Percentiles rank a stretch among this genome's conserved stretches.
Evolutionary conservation across 2,113 vertebrate species (phyloP).

Genomic region (Gavialis gangeticus): DNA sequence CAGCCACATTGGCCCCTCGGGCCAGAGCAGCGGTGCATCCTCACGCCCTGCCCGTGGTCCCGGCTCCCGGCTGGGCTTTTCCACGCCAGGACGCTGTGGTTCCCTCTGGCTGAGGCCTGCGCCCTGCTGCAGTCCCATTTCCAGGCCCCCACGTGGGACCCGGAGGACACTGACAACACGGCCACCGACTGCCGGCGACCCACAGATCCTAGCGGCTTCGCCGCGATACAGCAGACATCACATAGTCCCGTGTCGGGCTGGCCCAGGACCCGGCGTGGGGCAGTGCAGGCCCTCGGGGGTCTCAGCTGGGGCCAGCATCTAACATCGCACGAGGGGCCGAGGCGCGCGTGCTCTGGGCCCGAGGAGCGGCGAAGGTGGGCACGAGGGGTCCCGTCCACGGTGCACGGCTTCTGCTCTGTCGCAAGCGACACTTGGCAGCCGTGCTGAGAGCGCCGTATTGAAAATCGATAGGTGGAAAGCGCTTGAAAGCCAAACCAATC

Average conservation of each 20-base stretch:
- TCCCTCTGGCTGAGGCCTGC: neutral
- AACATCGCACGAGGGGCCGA: neutral
- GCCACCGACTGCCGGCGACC: accelerated
- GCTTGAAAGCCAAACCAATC: slow-evolving; percentile 83
- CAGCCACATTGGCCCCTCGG: too few relatives aligned
- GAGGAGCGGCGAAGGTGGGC: neutral
- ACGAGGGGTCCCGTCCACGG: neutral
- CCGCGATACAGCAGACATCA: accelerated
- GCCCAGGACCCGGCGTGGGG: neutral
- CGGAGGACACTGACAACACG: neutral
- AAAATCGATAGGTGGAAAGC: slow-evolving; percentile 83
- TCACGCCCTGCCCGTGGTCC: too few relatives aligned
- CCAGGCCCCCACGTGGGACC: neutral
- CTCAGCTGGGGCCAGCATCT: accelerated
- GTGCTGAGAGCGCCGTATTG: slow-evolving; percentile 76
- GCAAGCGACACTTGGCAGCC: slow-evolving; percentile 71
- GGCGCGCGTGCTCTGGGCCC: accelerated
- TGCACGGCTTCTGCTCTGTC: slow-evolving; percentile 48
- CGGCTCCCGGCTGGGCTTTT: too few relatives aligned
- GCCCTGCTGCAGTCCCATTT: neutral
- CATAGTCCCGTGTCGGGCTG: accelerated
- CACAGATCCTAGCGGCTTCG: neutral
- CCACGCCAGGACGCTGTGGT: too few relatives aligned
- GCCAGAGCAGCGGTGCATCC: too few relatives aligned
- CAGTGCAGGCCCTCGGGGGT: accelerated